Base-by-base conservation (phyloP, 2,888 invertebrate genomes). In the Chironomus riparius region DNA sequence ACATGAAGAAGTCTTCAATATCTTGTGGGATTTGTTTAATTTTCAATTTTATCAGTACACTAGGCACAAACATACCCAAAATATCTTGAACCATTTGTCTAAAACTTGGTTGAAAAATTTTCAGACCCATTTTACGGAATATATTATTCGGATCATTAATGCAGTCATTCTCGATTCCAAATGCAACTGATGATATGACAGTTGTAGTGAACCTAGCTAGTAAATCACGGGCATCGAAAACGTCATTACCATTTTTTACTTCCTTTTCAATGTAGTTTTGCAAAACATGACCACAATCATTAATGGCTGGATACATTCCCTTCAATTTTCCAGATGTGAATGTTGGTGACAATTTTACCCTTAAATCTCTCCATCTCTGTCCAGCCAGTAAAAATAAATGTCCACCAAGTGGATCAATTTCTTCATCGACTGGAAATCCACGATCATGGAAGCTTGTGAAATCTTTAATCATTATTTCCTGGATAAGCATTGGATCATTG, bases 291-390 rank as follows among this genome's bases (percentile, higher is more conserved):
- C 87, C 86, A 76, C 87, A 86, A 15, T 85, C 82, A 68, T 86
- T 83, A 15, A 89, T 85, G 3, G 87, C 84, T 0, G 85, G 84
- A 78, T 87, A 88, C 86, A 89, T 87, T 4, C 82, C 84, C 80
- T 87, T 89, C 70, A 90, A 81, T 81, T 88, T 89, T n/a, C 87
- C 87, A 0, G 88, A 85, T 0, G 89, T 87, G 79, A 89, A 90
- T 0, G 87, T 86, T 0, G 89, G 87, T 0, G 89, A 86, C 80
- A 90, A 82, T 79, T 88, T 88, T 0, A 85, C 78, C 10, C 90
- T 84, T 18, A 89, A 81, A 70, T 83, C 85, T 80, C 85, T 88
- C 90, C 90, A 90, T 78, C 86, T 84, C 4, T 85, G 83, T 0
- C 88, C 88, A 71, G 85, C 84, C 61, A 87, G 80, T 76, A 87